Evolutionary conservation across 2,113 vertebrate genomes (phyloP), one percentile per base, ranked within the genome.

Genomic region (Symphodus melops): DNA sequence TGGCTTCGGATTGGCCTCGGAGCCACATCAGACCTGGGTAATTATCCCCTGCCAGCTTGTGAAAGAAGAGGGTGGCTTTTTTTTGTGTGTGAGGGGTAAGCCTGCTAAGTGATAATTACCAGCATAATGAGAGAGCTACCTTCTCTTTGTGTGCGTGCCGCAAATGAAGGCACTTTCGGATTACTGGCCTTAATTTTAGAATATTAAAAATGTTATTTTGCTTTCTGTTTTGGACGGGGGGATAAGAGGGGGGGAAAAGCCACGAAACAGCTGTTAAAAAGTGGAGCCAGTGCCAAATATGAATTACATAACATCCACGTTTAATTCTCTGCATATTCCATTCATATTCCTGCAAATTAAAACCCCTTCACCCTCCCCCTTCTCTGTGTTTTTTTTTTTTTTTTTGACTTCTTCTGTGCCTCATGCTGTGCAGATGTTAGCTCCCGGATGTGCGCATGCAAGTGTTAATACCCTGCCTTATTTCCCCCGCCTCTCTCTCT

Each of bases 361-460:
- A 41, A 41, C 42, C 23, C 14, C 36, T 12, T 3, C 11, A 8
- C 21, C 19, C 19, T 9, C 52, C 3, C 46, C 9, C 11, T 1
- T 20, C 39, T 12, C 19, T 1, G 6, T 3, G 5, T 1, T 4
- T 58, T 44, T 65, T 44, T 58, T 28, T 28, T 28, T n/a, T 33
- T 39, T 79, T 81, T 66, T 42, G 71, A 86, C 77, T 82, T 67
- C 44, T 54, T 78, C 75, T 37, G 1, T 39, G 57, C 42, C 81
- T 83, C 85, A 58, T 16, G 65, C 79, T 76, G 84, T 81, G 90
- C 89, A 88, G 83, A 89, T 90, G 86, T 88, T 79, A 28, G 71
- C 82, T 86, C 76, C 83, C 83, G 77, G 89, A 90, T 90, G 83
- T 83, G 81, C 75, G 66, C 81, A 67, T 36, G 64, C 70, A 56